Evolutionary conservation across 2,888 invertebrate genomes (phyloP).

Genomic region (Atherix ibis): DNA sequence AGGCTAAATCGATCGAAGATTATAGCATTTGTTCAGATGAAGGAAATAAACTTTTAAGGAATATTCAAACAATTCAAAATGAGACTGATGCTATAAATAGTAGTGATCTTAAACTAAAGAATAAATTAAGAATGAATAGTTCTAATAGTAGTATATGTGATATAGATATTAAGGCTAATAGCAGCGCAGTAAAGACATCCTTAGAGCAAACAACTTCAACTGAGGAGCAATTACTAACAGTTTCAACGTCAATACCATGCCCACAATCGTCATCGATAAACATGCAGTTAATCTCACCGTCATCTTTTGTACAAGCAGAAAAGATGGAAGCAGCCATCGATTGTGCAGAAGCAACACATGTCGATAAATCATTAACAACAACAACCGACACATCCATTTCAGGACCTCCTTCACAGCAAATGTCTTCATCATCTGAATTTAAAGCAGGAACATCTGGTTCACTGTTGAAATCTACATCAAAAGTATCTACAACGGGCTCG

Average conservation of each 20-base stretch:
- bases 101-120: constrained; percentile 9
- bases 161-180: constrained; percentile 21
- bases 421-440: too few relatives aligned
- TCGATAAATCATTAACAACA: not conserved
- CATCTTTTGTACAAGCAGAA: too few relatives aligned
- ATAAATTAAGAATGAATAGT: constrained; percentile 11
- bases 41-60: not conserved
- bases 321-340: too few relatives aligned
- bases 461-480: too few relatives aligned
- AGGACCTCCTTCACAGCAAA: too few relatives aligned
- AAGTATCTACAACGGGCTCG: too few relatives aligned
- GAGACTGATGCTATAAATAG: constrained; percentile 12
- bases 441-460: too few relatives aligned
- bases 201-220: too few relatives aligned
- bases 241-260: constrained; percentile 3
- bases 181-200: constrained; percentile 7
- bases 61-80: constrained; percentile 7
- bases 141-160: constrained; percentile 25
- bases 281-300: not conserved
- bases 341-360: not conserved
- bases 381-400: constrained; percentile 1
- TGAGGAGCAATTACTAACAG: not conserved
- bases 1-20: constrained; percentile 1
- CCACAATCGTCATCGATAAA: constrained; percentile 3
- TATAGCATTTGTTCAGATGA: not conserved